Evolutionary conservation across 2,797 vertebrate species (phyloP).

Genomic region (Vespertilio murinus): DNA sequence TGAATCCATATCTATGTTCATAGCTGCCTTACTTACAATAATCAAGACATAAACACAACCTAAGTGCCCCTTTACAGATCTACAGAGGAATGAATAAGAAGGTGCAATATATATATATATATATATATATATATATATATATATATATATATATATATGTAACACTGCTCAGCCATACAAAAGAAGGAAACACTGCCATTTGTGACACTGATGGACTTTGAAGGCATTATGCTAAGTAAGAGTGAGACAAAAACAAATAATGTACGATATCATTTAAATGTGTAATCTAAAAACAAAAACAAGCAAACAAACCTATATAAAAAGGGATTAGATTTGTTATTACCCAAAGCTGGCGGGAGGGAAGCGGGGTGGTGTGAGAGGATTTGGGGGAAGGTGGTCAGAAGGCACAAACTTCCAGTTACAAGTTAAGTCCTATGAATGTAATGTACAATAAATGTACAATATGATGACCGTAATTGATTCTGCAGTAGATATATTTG

Average conservation of each 20-base stretch:
- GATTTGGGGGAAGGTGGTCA: background rate
- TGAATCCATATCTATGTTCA: background rate
- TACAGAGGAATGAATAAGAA: background rate
- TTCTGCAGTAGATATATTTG: background rate
- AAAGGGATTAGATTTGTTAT: background rate
- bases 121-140: too few relatives aligned
- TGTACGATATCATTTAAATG: background rate
- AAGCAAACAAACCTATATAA: background rate
- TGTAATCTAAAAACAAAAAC: background rate
- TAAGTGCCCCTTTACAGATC: background rate
- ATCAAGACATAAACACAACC: background rate
- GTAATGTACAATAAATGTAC: too few relatives aligned
- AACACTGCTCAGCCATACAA: background rate
- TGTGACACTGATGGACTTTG: background rate
- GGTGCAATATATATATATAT: background rate
- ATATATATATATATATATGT: background rate
- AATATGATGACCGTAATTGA: background rate
- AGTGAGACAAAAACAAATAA: background rate
- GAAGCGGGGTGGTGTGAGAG: rapidly evolving
- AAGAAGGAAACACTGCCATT: background rate
- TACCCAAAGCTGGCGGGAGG: background rate
- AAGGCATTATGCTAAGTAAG: background rate
- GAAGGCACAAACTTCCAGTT: background rate
- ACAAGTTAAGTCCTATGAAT: background rate
- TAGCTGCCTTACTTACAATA: background rate